phyloP scores from a whole-genome alignment of 2,888 invertebrate genomes.

The Rhagonycha lutea region DNA sequence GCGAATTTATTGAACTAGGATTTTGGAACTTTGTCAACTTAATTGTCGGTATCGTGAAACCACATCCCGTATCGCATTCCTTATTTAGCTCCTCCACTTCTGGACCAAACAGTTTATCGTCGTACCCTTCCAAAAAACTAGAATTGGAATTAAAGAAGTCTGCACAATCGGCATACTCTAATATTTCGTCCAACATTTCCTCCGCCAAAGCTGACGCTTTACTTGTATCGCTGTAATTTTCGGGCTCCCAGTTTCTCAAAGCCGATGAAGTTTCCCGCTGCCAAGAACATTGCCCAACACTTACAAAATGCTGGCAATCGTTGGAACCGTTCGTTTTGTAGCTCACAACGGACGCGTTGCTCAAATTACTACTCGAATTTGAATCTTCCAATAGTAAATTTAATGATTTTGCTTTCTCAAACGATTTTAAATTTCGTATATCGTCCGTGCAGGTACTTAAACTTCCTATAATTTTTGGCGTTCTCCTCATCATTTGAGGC shows the following conservation, averaged over 20 bases:
- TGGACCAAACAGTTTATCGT: slow-evolving; percentile 41
- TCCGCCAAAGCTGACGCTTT: slow-evolving; percentile 61
- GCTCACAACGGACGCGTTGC: slow-evolving; percentile 59
- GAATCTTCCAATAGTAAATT: slow-evolving; percentile 47
- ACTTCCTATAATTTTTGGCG: slow-evolving; percentile 68
- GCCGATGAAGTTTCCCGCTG: slow-evolving; percentile 38
- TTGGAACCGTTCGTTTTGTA: slow-evolving; percentile 45
- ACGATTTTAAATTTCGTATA: slow-evolving; percentile 60
- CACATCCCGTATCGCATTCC: background rate
- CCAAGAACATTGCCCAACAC: slow-evolving; percentile 39
- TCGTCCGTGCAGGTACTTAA: slow-evolving; percentile 70
- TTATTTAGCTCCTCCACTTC: slow-evolving; percentile 11
- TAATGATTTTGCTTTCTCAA: slow-evolving; percentile 56
- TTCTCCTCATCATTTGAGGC: slow-evolving; percentile 65
- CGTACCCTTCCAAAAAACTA: slow-evolving; percentile 51
- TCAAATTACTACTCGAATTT: slow-evolving; percentile 56
- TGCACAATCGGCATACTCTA: slow-evolving; percentile 51
- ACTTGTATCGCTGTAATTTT: slow-evolving; percentile 37
- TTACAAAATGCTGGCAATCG: slow-evolving; percentile 34
- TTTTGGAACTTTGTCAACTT: slow-evolving; percentile 8
- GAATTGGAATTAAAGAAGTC: slow-evolving; percentile 51
- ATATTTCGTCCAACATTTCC: slow-evolving; percentile 56
- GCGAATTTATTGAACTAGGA: slow-evolving; percentile 5
- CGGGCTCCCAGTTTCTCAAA: slow-evolving; percentile 19
- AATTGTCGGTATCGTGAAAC: slow-evolving; percentile 4